Evolutionary conservation across 2,113 vertebrate genomes (phyloP).

Genomic region (Vombatus ursinus): DNA sequence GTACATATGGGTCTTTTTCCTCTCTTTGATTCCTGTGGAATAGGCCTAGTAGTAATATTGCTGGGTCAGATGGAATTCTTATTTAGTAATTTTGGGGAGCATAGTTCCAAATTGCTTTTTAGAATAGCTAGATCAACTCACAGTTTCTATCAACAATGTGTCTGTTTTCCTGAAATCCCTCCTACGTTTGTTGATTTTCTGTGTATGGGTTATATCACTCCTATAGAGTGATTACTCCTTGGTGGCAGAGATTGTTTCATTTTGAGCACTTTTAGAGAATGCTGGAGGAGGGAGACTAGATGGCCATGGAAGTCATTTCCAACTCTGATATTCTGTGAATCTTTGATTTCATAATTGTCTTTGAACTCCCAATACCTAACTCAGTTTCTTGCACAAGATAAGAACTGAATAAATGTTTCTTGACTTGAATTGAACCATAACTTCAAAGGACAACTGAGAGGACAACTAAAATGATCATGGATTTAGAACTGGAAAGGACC

Average conservation of each 20-base stretch:
- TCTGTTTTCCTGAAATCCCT: neutral
- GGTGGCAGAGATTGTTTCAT: neutral
- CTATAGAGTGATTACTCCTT: neutral
- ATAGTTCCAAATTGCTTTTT: neutral
- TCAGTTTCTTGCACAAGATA: neutral
- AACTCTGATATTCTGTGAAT: neutral
- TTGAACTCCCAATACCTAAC: neutral
- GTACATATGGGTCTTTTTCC: neutral
- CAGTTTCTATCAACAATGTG: neutral
- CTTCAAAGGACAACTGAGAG: neutral
- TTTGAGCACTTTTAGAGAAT: neutral
- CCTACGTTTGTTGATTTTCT: neutral
- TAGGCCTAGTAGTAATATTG: neutral
- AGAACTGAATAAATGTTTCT: neutral
- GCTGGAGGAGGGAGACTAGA: neutral
- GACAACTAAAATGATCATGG: neutral
- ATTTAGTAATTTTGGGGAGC: neutral
- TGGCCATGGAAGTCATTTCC: neutral
- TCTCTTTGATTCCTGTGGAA: neutral
- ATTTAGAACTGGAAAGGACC: neutral
- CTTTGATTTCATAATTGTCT: neutral
- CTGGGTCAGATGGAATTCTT: neutral
- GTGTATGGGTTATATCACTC: neutral
- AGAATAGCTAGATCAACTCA: neutral
- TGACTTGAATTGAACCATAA: neutral